A percentile compares a stretch with the other conserved stretches of the same genome.
Conservation (phyloP, 2,888 invertebrate species). For the Thereva unica region DNA sequence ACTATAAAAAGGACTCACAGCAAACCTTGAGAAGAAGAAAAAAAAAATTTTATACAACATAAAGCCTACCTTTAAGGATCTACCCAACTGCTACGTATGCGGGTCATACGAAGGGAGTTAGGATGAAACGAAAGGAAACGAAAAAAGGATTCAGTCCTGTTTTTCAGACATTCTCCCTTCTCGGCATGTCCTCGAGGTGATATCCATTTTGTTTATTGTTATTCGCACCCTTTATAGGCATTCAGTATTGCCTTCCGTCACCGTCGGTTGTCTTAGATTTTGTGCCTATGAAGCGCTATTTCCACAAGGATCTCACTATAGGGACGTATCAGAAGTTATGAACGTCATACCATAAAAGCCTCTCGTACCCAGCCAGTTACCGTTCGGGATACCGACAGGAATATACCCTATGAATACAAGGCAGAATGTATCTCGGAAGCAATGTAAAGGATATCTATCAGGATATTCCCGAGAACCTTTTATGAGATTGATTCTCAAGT, state of each 20-base stretch:
- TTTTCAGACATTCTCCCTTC: slow-evolving; percentile 16
- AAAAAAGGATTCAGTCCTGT: background rate
- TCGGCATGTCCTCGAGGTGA: slow-evolving; percentile 26
- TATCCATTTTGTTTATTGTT: slow-evolving; percentile 32
- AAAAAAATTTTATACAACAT: no score
- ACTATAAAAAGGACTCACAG: no score
- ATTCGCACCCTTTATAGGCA: slow-evolving; percentile 28
- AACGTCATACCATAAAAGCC: background rate
- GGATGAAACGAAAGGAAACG: no score
- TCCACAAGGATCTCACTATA: slow-evolving; percentile 4
- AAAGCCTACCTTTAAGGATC: no score
- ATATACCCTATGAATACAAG: slow-evolving; percentile 15
- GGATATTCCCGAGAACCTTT: background rate
- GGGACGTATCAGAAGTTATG: slow-evolving; percentile 19
- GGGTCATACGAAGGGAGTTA: no score
- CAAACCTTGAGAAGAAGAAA: no score
- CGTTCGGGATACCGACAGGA: no score
- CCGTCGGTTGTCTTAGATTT: slow-evolving; percentile 17
- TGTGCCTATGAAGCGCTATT: slow-evolving; percentile 31
- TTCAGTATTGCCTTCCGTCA: slow-evolving; percentile 20
- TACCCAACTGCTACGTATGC: no score
- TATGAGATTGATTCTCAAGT: slow-evolving; percentile 25
- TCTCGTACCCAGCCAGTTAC: background rate
- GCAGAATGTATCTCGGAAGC: slow-evolving; percentile 14
- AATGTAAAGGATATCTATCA: slow-evolving; percentile 10